Base-by-base conservation (phyloP, 2,888 invertebrate genomes). In the Platycheirus albimanus region DNA sequence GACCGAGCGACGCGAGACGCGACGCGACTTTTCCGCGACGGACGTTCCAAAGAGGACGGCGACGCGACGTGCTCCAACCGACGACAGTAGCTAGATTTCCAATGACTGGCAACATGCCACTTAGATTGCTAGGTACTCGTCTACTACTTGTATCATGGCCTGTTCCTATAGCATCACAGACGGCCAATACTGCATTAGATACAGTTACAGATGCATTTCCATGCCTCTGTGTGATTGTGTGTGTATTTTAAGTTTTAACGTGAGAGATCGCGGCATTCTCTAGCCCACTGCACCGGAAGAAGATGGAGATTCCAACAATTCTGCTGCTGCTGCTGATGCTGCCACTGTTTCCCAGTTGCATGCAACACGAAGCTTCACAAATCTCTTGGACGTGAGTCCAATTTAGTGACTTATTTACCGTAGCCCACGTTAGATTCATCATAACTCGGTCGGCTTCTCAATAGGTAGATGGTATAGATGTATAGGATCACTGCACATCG, bases 331-430 rank as follows among this genome's bases (percentile, higher is more conserved):
- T 24, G 41, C 58, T 54, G 33, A 19, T 38, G 28, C 43, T 43
- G 61, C 38, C 38, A 24, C 58, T 41, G 43, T 61, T 49, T 49
- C 19, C 4, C 64, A 38, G 71, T 77, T 81, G 77, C 81, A 81
- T 81, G 77, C 67, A 83, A 83, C 78, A 83, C 78, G 78, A 83
- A 74, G 56, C 64, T 66, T 70, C 71, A 81, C 81, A 77, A 81
- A 81, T 81, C 70, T 58, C 61, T 74, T 51, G 72, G 78, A 83
- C 83, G 83, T 83, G 83, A 83, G 78, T 63, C 64, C 69, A 72
- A 78, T 78, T 83, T 69, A 83, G 83, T 83, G 78, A 83, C 83
- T 83, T 83, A 83, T 83, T 83, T 83, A 78, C 83, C 41, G 71
- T 61, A 49, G 77, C 81, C 71, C 81, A 76, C 78, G 71, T 66